These are phyloP conservation scores for Saccopteryx bilineata DNA, from an alignment of 2,113 vertebrate genomes.

Conservation along the genomic window DNA sequence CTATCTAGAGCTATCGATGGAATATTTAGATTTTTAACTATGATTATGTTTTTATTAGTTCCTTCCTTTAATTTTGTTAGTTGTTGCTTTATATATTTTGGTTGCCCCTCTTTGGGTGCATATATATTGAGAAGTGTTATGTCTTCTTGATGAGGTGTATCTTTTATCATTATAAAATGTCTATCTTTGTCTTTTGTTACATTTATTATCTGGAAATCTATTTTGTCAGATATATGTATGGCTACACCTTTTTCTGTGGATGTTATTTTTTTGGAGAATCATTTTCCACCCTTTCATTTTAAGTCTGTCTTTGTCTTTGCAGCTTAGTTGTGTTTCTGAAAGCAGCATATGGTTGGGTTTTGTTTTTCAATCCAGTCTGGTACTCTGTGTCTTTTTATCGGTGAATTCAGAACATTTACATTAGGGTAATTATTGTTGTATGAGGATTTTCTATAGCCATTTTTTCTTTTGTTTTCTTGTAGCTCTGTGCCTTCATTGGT, in stretches of 20 bases:
- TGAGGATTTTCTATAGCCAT: neutral
- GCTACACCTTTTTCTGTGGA: neutral
- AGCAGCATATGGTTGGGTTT: neutral
- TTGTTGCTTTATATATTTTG: neutral
- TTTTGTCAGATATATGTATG: neutral
- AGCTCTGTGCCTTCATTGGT: neutral
- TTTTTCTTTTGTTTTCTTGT: neutral
- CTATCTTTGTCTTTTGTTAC: neutral
- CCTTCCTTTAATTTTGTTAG: neutral
- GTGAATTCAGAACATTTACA: neutral
- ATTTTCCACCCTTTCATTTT: neutral
- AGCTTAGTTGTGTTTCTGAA: neutral
- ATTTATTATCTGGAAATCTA: neutral
- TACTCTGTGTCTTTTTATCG: neutral
- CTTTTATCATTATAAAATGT: neutral
- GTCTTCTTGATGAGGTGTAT: neutral
- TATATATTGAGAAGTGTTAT: neutral
- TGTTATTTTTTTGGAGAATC: neutral
- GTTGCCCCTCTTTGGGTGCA: neutral
- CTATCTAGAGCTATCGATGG: neutral
- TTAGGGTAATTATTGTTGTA: neutral
- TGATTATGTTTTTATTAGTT: neutral
- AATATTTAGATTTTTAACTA: neutral
- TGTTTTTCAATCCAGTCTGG: neutral
- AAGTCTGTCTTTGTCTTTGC: neutral